These are phyloP conservation scores for Griposia aprilina DNA, from an alignment of 2,888 invertebrate genomes.

Conservation along the genomic window DNA sequence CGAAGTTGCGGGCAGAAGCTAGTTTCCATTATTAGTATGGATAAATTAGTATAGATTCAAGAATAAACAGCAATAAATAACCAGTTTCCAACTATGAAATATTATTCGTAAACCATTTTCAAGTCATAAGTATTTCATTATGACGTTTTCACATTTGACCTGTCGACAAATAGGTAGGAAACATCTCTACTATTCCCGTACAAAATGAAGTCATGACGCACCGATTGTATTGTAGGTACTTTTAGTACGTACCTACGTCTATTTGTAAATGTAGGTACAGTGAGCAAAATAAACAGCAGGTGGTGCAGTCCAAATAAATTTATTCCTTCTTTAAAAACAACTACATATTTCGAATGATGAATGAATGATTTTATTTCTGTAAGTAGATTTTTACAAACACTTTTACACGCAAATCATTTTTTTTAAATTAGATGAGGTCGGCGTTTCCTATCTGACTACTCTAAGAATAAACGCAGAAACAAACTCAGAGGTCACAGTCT, in stretches of 20 bases:
- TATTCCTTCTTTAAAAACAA: not conserved
- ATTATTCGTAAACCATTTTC: constrained; percentile 15
- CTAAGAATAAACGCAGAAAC: too few species aligned
- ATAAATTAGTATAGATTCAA: not conserved
- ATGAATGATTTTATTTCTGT: too few species aligned
- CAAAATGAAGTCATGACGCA: constrained; percentile 35
- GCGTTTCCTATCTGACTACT: too few species aligned
- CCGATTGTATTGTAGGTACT: not conserved
- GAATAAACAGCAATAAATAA: constrained; percentile 1
- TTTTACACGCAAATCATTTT: too few species aligned
- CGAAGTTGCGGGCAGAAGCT: too few species aligned
- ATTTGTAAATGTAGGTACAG: constrained; percentile 8
- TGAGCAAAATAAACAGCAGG: not conserved
- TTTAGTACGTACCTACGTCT: not conserved
- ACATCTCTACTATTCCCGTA: constrained; percentile 3
- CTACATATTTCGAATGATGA: too few species aligned
- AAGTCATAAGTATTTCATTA: not conserved
- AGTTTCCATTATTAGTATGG: too few species aligned
- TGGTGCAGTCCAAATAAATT: too few species aligned
- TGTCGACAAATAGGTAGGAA: constrained; percentile 12
- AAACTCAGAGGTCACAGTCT: too few species aligned
- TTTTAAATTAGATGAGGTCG: too few species aligned
- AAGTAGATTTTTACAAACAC: too few species aligned
- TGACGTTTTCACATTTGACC: constrained; percentile 36
- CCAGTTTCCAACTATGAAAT: not conserved